Percentiles rank a stretch among this genome's conserved stretches.
phyloP scores from a whole-genome alignment of 2,888 invertebrate species.

The Pristionchus maxplancki region DNA sequence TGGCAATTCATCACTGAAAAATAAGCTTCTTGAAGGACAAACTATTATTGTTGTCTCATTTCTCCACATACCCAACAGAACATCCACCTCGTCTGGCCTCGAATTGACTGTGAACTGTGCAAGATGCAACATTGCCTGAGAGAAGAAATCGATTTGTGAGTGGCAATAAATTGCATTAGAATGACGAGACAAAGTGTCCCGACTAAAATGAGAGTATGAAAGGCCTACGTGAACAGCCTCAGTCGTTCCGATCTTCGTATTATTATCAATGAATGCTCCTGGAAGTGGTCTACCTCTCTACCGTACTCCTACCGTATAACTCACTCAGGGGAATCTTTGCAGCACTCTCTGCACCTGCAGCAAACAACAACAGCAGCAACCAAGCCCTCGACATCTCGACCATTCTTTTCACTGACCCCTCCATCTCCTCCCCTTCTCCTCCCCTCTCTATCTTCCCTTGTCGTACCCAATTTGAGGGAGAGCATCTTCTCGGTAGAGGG shows the following conservation, averaged over 20 bases:
- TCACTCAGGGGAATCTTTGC: conserved; percentile 49
- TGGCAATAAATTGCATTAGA: neutral
- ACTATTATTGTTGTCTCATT: too few species aligned
- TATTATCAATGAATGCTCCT: conserved; percentile 63
- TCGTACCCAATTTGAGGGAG: conserved; percentile 30
- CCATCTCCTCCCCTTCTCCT: neutral
- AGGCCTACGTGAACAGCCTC: conserved; percentile 56
- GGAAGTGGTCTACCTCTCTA: neutral
- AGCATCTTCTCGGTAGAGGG: conserved; percentile 11
- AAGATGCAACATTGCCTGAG: conserved; percentile 62
- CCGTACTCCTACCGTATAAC: conserved; percentile 28
- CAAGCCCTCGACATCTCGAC: neutral
- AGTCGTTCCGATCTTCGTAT: conserved; percentile 59
- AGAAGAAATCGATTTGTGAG: neutral
- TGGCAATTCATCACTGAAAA: too few species aligned
- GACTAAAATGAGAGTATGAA: neutral
- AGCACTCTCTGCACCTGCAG: neutral
- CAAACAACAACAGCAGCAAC: neutral
- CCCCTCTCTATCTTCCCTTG: conserved; percentile 41
- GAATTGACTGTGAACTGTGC: conserved; percentile 68
- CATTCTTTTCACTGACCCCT: conserved; percentile 23
- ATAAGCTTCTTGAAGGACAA: too few species aligned
- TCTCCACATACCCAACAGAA: conserved; percentile 59
- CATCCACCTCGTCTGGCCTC: conserved; percentile 61
- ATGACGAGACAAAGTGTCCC: neutral